phyloP scores from a whole-genome alignment of 2,888 invertebrate genomes.

The Cantharis nigra region DNA sequence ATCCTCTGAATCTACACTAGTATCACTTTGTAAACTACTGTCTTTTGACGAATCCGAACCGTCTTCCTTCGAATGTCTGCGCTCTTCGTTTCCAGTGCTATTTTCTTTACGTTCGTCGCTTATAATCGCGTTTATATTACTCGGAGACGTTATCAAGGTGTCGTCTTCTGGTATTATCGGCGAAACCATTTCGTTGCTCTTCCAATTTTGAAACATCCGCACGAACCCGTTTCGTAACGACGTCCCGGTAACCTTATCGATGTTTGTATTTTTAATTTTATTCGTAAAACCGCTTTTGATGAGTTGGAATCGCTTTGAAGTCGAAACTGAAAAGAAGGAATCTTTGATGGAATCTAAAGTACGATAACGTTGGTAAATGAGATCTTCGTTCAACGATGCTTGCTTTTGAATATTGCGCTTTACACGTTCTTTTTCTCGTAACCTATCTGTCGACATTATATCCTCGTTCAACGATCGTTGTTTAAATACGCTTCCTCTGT shows the following conservation, averaged over 20 bases:
- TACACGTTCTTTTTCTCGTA: constrained; percentile 81
- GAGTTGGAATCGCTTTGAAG: constrained; percentile 76
- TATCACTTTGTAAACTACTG: constrained; percentile 90
- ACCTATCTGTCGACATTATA: constrained; percentile 82
- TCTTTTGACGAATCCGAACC: constrained; percentile 89
- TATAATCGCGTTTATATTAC: constrained; percentile 27
- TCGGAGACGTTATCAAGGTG: constrained; percentile 31
- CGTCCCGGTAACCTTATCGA: constrained; percentile 76
- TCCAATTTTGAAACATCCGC: constrained; percentile 83
- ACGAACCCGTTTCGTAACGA: constrained; percentile 77
- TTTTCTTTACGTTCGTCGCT: constrained; percentile 46
- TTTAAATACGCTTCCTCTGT: constrained; percentile 69
- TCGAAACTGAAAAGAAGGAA: constrained; percentile 73
- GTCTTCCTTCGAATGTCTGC: constrained; percentile 82
- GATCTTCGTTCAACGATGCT: constrained; percentile 85
- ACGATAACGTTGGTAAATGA: constrained; percentile 71
- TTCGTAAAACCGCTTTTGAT: constrained; percentile 82
- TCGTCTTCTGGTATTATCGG: constrained; percentile 51
- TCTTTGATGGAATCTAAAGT: constrained; percentile 74
- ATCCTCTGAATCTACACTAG: constrained; percentile 92
- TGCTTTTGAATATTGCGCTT: constrained; percentile 87
- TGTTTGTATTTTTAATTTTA: constrained; percentile 80
- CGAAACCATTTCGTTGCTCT: constrained; percentile 60
- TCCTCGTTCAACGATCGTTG: constrained; percentile 90
- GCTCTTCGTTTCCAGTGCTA: constrained; percentile 55